Evolutionary conservation across 2,797 vertebrate species (phyloP).

Genomic region (Gobio occitaniae): DNA sequence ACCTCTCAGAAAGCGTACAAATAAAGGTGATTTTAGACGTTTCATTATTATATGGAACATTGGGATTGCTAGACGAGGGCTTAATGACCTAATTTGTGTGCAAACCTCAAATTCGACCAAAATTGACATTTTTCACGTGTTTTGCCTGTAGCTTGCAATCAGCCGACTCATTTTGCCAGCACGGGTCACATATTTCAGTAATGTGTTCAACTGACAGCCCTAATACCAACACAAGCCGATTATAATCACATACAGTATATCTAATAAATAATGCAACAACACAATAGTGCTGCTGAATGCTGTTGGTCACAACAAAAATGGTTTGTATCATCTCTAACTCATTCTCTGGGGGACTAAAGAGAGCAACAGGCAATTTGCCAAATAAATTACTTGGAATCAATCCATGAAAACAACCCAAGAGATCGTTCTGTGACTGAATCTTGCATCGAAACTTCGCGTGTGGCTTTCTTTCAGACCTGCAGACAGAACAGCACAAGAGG

Average conservation of each 20-base stretch:
- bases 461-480: constrained; percentile 48
- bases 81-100: no score
- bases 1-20: no score
- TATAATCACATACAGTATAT: constrained; percentile 53
- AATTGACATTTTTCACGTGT: no score
- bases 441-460: constrained; percentile 47
- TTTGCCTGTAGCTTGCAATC: no score
- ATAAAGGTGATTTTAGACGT: no score
- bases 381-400: constrained; percentile 54
- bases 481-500: constrained; percentile 42
- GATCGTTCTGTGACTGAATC: constrained; percentile 39
- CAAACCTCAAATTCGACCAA: no score
- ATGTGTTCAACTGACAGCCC: constrained; percentile 29
- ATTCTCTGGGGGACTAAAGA: constrained; percentile 29
- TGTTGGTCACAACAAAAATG: constrained; percentile 49
- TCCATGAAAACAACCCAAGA: constrained; percentile 47
- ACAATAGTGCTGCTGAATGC: constrained; percentile 29
- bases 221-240: constrained; percentile 53
- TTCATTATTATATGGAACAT: no score
- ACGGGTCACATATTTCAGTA: not conserved
- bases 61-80: no score
- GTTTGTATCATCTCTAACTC: constrained; percentile 48
- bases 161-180: no score
- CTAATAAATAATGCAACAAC: constrained; percentile 57
- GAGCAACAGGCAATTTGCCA: constrained; percentile 48